Conservation (phyloP, 2,797 vertebrate genomes). For the Chaetodon trifasciatus region DNA sequence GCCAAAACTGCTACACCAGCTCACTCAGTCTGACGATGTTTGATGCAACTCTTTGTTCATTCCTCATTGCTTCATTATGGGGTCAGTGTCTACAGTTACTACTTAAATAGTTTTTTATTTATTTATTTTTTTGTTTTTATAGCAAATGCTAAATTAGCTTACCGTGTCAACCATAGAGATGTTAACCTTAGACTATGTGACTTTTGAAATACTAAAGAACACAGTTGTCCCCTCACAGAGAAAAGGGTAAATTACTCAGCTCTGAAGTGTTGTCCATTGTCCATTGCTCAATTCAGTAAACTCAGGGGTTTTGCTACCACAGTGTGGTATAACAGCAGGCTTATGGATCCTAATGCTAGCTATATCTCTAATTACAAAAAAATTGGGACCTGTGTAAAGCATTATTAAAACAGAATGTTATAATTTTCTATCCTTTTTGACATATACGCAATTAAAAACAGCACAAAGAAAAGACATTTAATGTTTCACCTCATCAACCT, state of each 20-base stretch:
- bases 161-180: neutral
- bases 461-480: too few species aligned
- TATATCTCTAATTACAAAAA: too few species aligned
- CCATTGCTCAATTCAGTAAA: neutral
- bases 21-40: neutral
- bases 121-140: neutral
- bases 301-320: neutral
- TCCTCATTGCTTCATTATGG: neutral
- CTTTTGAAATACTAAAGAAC: neutral
- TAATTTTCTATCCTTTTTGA: too few species aligned
- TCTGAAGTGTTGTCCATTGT: neutral
- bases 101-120: neutral
- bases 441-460: too few species aligned
- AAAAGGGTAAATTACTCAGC: neutral
- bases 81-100: neutral
- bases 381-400: too few species aligned
- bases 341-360: too few species aligned
- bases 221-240: neutral
- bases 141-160: neutral
- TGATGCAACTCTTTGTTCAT: neutral
- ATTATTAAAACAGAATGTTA: too few species aligned
- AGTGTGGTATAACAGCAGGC: too few species aligned
- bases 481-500: too few species aligned
- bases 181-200: neutral
- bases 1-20: neutral